Evolutionary conservation across 2,113 vertebrate species (phyloP).

Genomic region (Xenopus laevis): DNA sequence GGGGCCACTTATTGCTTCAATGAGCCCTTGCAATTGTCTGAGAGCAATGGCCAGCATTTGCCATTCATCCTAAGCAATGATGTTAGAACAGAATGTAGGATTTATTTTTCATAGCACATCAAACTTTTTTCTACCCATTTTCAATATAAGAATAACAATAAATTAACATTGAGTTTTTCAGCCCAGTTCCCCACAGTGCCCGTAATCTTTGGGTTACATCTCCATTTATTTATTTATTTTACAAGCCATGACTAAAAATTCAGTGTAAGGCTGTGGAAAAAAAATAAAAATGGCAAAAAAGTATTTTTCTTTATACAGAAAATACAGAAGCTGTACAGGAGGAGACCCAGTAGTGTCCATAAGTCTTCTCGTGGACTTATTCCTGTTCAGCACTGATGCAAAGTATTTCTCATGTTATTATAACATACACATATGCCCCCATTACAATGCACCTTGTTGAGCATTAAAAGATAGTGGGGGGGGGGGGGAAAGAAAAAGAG

Average conservation of each 20-base stretch:
- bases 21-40: too few species aligned
- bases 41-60: too few species aligned
- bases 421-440: constrained; percentile 29
- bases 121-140: neutral
- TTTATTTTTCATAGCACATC: neutral
- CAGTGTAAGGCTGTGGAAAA: constrained; percentile 14
- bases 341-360: constrained; percentile 12
- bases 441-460: neutral
- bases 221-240: neutral
- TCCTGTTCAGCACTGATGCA: neutral
- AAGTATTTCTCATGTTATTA: constrained; percentile 26
- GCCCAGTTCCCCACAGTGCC: neutral
- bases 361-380: neutral
- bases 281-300: constrained; percentile 20
- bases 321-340: constrained; percentile 44
- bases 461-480: neutral
- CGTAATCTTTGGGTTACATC: neutral
- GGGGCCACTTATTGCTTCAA: too few species aligned
- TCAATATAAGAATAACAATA: constrained; percentile 24
- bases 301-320: constrained; percentile 44
- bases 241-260: constrained; percentile 15
- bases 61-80: too few species aligned
- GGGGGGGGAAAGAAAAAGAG: too few species aligned
- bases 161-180: constrained; percentile 16
- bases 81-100: neutral